Percentiles rank a stretch among this genome's conserved stretches.
phyloP scores from a whole-genome alignment of 2,888 invertebrate species.

The Poecilobothrus nobilitatus region DNA sequence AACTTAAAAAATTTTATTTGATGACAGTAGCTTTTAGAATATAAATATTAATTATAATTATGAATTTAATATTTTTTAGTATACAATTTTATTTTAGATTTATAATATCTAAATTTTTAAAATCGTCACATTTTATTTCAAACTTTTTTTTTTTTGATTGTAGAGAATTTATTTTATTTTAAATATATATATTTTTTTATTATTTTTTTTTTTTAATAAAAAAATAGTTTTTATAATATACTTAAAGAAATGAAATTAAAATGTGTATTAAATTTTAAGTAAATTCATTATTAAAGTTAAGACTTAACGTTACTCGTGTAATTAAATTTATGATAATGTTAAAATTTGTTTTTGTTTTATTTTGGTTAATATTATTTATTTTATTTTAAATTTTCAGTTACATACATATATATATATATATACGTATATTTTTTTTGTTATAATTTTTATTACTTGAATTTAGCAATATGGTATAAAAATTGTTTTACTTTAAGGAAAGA shows the following conservation, averaged over 20 bases:
- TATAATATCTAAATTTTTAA: not conserved
- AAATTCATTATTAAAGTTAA: not conserved
- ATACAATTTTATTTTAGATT: not conserved
- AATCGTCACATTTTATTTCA: not conserved
- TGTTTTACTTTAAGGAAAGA: too few relatives aligned
- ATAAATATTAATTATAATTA: not conserved
- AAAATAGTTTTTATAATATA: not conserved
- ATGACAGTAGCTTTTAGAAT: slow-evolving; percentile 1
- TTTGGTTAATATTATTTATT: too few relatives aligned
- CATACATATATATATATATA: too few relatives aligned
- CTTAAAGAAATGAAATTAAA: not conserved
- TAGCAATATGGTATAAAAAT: too few relatives aligned
- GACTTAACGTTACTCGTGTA: slow-evolving; percentile 6
- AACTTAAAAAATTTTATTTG: not conserved
- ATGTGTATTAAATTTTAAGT: not conserved
- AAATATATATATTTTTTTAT: not conserved
- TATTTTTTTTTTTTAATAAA: not conserved
- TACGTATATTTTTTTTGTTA: too few relatives aligned
- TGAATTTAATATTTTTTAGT: not conserved
- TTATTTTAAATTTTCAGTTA: too few relatives aligned
- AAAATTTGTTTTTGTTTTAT: not conserved
- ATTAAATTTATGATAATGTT: slow-evolving; percentile 2
- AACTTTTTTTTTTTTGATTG: too few relatives aligned
- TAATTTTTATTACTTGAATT: too few relatives aligned
- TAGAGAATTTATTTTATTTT: not conserved